Percentiles rank a stretch among this genome's conserved stretches.
Evolutionary conservation across 2,113 vertebrate genomes (phyloP).

Genomic region (Larimichthys crocea): DNA sequence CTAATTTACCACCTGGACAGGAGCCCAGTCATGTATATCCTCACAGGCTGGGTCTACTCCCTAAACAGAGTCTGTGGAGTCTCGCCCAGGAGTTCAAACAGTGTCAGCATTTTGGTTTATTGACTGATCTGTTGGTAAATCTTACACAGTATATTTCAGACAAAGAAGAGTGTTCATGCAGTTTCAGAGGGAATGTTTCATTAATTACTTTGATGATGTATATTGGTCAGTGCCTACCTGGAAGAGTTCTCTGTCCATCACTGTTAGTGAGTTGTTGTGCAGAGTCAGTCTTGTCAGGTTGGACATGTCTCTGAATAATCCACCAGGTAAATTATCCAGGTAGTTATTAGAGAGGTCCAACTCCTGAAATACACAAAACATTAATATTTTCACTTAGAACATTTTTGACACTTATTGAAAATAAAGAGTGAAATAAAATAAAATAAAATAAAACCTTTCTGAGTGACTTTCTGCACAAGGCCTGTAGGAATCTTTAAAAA

Average conservation of each 20-base stretch:
- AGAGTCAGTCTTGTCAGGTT: conserved; percentile 93
- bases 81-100: conserved; percentile 3
- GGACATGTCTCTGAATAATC: conserved; percentile 90
- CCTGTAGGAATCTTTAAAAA: conserved; percentile 5
- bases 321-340: conserved; percentile 92
- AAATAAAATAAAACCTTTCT: neutral
- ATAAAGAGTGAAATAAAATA: neutral
- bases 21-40: conserved; percentile 46
- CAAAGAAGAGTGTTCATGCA: neutral
- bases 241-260: conserved; percentile 92
- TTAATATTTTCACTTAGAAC: neutral
- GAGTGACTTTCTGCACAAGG: neutral
- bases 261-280: conserved; percentile 95
- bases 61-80: conserved; percentile 5
- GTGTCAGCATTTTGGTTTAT: neutral
- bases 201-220: neutral
- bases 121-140: neutral
- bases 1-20: conserved; percentile 49
- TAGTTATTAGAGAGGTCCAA: conserved; percentile 99
- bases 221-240: conserved; percentile 70
- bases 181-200: neutral
- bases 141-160: neutral
- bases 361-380: conserved; percentile 61
- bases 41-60: conserved; percentile 33
- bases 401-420: neutral